A percentile compares a stretch with the other conserved stretches of the same genome.
Conservation (phyloP, 1,140 invertebrate genomes). For the Pemphigus obesinymphae region DNA sequence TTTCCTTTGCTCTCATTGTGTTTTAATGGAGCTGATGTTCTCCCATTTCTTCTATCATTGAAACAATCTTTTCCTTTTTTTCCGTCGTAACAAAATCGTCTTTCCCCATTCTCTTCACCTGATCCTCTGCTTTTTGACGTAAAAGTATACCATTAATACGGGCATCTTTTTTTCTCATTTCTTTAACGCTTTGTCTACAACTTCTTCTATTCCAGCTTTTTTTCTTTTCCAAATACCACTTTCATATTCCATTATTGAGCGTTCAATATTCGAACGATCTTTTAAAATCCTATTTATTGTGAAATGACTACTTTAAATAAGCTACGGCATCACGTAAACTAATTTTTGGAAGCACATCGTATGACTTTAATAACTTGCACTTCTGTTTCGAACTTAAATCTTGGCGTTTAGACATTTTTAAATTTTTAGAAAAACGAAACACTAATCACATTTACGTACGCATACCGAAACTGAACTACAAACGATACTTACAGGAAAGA, state of each 20-base stretch:
- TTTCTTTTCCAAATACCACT: slow-evolving; percentile 19
- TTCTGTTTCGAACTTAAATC: background rate
- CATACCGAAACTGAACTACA: background rate
- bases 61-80: slow-evolving; percentile 11
- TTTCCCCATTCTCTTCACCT: slow-evolving; percentile 1
- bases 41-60: slow-evolving; percentile 10
- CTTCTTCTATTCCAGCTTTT: slow-evolving; percentile 11
- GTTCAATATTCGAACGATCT: slow-evolving; percentile 19
- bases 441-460: background rate
- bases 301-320: background rate
- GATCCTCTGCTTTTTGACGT: background rate
- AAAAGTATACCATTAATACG: slow-evolving; percentile 1
- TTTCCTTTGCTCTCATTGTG: background rate
- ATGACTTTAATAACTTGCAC: background rate
- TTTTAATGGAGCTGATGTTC: background rate
- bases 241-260: background rate
- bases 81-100: slow-evolving; percentile 23
- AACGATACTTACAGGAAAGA: background rate
- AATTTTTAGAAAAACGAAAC: background rate
- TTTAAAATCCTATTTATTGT: slow-evolving; percentile 20
- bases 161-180: slow-evolving; percentile 10
- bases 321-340: slow-evolving; percentile 1
- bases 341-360: background rate
- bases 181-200: slow-evolving; percentile 15
- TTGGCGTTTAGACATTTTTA: background rate